Base-by-base conservation (phyloP, 2,113 vertebrate species). In the Ammospiza caudacuta region DNA sequence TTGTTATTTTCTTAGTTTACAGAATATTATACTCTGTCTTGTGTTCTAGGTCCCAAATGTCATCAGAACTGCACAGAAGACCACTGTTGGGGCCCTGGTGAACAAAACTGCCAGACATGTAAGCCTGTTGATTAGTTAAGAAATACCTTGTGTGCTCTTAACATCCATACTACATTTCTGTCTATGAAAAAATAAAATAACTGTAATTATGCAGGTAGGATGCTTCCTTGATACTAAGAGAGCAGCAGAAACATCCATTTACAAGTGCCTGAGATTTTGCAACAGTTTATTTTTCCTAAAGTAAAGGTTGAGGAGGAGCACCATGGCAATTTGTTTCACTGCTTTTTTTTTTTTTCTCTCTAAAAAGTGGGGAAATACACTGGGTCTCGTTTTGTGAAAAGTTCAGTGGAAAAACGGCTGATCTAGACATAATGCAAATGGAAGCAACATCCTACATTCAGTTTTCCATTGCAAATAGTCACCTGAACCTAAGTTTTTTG, bases 71-170 rank as follows among this genome's bases (percentile, higher is more conserved):
- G 99, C 92, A 97, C 98, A 58, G 98, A 99, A 92, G 98, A 98
- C 54, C 98, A 98, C 9, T 99, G 99, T 88, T 99, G 99, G 99
- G 98, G 98, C 17, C 81, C 98, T 5, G 99, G 98, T 7, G 95
- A 97, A 75, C 90, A 98, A 73, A 98, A 99, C 89, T 99, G 99
- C 95, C 99, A 99, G 97, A 99, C 94, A 57, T 39, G 99, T 99
- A 97, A 99, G 99, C 96, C 21, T 68, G 59, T 21, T 87, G 29
- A 87, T 82, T 43, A 83, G 28, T 73, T 47, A n/a, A 79, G 23
- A 49, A 73, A 35, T 39, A 64, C 4, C 5, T 69, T 47, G 25
- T 24, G 22, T 89, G 33, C 19, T 83, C 27, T 79, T 79, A 72
- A 69, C 43, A 15, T 37, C 27, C 27, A 12, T 31, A 57, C 22